These are phyloP conservation scores for Psilopsiagon aymara DNA, from an alignment of 2,113 vertebrate genomes.

Conservation along the genomic window DNA sequence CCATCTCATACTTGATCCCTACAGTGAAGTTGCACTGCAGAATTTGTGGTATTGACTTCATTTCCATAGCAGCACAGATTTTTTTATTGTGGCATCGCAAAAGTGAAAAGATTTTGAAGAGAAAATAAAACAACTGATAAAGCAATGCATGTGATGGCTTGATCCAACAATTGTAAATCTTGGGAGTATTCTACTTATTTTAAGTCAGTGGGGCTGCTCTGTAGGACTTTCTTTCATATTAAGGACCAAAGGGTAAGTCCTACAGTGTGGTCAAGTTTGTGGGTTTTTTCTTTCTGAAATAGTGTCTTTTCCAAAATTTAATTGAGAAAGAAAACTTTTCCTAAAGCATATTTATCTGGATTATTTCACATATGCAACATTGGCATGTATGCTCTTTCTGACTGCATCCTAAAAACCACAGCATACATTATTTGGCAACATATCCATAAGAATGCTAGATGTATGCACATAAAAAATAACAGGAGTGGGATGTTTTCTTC, in stretches of 20 bases:
- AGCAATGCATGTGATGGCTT: background rate
- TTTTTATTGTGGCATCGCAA: background rate
- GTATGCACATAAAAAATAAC: background rate
- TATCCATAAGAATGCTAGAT: background rate
- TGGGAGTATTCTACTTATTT: background rate
- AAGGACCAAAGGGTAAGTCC: background rate
- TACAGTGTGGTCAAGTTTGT: background rate
- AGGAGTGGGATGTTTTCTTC: background rate
- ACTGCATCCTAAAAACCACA: background rate
- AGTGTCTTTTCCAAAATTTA: background rate
- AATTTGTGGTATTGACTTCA: constrained; percentile 25
- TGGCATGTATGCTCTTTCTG: background rate
- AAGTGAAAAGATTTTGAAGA: constrained; percentile 18
- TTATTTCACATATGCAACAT: background rate
- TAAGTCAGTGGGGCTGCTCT: background rate
- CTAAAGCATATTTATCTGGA: background rate
- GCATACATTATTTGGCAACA: background rate
- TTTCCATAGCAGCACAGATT: constrained; percentile 21
- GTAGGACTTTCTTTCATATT: background rate
- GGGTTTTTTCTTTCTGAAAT: background rate
- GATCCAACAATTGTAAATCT: background rate
- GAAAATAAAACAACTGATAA: background rate
- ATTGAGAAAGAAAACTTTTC: background rate
- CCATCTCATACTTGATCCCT: constrained; percentile 33
- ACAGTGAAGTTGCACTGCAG: background rate